Conservation (phyloP, 2,888 invertebrate species). For the Phrixothrix hirtus region DNA sequence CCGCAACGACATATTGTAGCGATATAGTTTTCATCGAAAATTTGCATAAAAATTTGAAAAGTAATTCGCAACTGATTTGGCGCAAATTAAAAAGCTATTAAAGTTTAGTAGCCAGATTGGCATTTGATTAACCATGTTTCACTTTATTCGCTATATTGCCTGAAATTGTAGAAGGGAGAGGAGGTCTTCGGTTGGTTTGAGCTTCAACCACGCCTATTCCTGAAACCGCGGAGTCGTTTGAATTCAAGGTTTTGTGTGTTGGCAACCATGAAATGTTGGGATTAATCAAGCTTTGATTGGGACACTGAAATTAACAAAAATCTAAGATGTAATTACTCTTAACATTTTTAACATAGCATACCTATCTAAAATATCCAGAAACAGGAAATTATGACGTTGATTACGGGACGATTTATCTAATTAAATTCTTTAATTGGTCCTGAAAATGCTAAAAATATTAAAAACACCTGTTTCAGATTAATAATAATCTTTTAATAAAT, state of each 20-base stretch:
- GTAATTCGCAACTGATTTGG: conserved; percentile 20
- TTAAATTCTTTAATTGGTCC: no score
- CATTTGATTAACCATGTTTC: conserved; percentile 41
- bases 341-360: no score
- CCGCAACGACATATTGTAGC: no score
- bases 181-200: conserved; percentile 43
- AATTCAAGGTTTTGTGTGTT: conserved; percentile 38
- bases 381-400: neutral
- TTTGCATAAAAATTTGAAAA: no score
- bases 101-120: conserved; percentile 29
- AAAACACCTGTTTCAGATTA: no score
- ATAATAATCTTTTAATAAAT: no score
- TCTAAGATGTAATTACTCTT: neutral
- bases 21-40: no score
- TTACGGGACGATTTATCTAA: neutral
- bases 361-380: no score
- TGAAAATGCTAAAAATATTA: no score
- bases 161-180: conserved; percentile 39
- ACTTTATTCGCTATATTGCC: conserved; percentile 35
- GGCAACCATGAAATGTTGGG: conserved; percentile 25
- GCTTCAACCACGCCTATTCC: conserved; percentile 39
- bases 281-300: conserved; percentile 1
- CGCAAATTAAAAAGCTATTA: conserved; percentile 29
- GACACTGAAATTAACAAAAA: neutral
- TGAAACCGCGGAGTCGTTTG: conserved; percentile 41